Conservation (phyloP, 2,888 invertebrate species). For the Petrolisthes cinctipes region DNA sequence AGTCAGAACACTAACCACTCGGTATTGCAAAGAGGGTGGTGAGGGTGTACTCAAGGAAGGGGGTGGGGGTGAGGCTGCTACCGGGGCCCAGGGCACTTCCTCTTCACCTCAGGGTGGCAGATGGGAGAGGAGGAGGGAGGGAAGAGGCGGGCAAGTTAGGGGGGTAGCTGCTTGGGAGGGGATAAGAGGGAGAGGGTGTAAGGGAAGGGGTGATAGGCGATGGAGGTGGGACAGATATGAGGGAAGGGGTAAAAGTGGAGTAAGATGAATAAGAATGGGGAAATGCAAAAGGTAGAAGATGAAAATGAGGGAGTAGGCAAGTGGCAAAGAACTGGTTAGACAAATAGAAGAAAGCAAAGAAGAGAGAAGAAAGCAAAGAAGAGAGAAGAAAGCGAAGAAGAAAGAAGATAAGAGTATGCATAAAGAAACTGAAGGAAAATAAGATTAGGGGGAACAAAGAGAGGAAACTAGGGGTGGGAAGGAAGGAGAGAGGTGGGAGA, state of each 20-base stretch:
- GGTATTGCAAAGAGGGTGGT: too few relatives aligned
- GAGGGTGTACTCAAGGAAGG: too few relatives aligned
- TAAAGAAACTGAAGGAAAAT: not conserved
- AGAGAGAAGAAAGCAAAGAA: not conserved
- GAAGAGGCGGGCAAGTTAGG: not conserved
- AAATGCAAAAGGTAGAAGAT: not conserved
- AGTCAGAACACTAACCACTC: too few relatives aligned
- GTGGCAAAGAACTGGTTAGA: not conserved
- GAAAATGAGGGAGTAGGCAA: not conserved
- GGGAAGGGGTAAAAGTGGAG: not conserved
- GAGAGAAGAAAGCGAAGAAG: not conserved
- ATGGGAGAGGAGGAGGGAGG: not conserved
- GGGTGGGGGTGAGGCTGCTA: too few relatives aligned
- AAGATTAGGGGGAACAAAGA: not conserved
- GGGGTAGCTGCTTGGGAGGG: not conserved
- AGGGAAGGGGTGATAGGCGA: not conserved
- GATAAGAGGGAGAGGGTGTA: not conserved
- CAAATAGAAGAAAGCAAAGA: not conserved
- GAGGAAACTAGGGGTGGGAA: not conserved
- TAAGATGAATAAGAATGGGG: not conserved
- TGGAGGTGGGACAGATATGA: not conserved
- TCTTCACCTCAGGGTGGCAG: not conserved
- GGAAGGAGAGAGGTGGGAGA: not conserved
- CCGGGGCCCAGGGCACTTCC: too few relatives aligned
- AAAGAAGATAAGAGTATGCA: not conserved